Evolutionary conservation across 2,888 invertebrate genomes (phyloP), one percentile per base, ranked within the genome.

Genomic region (Nemapogon koenigi): DNA sequence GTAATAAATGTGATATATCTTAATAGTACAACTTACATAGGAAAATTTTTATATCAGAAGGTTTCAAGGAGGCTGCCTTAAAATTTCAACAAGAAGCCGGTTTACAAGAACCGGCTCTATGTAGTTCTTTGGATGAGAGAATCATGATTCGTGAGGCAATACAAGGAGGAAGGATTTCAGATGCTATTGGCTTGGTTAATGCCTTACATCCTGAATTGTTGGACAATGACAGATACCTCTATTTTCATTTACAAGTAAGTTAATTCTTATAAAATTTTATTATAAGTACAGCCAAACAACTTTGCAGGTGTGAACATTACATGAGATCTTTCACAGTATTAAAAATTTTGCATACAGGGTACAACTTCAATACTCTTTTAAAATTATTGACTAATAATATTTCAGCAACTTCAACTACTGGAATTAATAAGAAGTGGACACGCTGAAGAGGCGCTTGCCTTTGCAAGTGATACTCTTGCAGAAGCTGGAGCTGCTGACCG

Each of bases 61-160:
- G 94, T 4, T 94, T 94, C 55, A 93, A 97, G 70, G 98, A 98
- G 64, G 97, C 97, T 3, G 97, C 97, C 0, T 89, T 97, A 51
- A 97, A 96, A 62, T 97, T 98, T 64, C 91, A 95, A 63, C 85
- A 91, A 53, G 98, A 98, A 67, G 94, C 97, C 4, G 96, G 97
- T 0, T 48, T 80, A 11, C 78, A 80, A 27, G 80, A 80, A 49
- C 80, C 80, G 2, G 73, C 79, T 0, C 56, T 80, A 0, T 80
- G 80, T 47, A 91, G 91, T 55, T 91, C 92, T 0, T 70, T 97
- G 42, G 97, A 97, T 53, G 93, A 96, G 53, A 81, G 95, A 48
- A 95, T 95, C 55, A 84, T 90, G 62, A 97, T 98, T 49, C 83
- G 97, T 35, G 94, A 95, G 59, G 94, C 95, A 0, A 94, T 98